A percentile compares a stretch with the other conserved stretches of the same genome.
These are phyloP conservation scores for Alauda arvensis DNA, from an alignment of 2,797 vertebrate genomes.

Conservation along the genomic window DNA sequence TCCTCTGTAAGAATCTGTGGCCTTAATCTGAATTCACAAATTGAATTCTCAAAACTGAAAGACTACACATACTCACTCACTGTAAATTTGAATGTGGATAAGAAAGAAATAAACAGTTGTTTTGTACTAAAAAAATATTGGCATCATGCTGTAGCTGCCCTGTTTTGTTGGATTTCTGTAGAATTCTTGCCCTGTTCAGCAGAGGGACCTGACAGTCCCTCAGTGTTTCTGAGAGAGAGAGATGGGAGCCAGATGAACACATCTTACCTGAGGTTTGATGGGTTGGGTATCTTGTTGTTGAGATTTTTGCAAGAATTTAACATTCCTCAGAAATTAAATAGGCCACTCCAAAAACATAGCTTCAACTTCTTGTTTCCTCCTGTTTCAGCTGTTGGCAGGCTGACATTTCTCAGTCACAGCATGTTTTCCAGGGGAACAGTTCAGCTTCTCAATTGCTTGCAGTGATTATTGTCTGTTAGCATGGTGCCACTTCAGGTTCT, in stretches of 20 bases:
- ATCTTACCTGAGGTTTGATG: neutral
- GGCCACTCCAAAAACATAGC: neutral
- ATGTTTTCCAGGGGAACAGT: neutral
- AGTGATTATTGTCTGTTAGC: neutral
- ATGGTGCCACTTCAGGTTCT: neutral
- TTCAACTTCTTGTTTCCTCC: neutral
- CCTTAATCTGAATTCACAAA: neutral
- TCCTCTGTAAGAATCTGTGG: neutral
- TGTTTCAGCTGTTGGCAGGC: neutral
- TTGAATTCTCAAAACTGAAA: neutral
- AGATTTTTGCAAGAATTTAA: neutral
- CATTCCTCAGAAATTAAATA: neutral
- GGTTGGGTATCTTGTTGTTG: neutral
- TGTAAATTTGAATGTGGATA: neutral
- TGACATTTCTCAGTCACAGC: neutral
- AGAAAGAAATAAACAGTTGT: neutral
- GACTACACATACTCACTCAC: neutral
- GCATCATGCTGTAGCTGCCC: neutral
- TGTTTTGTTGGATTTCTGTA: neutral
- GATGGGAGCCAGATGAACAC: neutral
- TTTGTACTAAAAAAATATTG: neutral
- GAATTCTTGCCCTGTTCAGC: neutral
- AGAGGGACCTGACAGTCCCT: neutral
- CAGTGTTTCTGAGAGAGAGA: fast-evolving
- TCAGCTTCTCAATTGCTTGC: neutral